A percentile compares a stretch with the other conserved stretches of the same genome.
Conservation (phyloP, 2,888 invertebrate genomes). For the Lepas anatifera region DNA sequence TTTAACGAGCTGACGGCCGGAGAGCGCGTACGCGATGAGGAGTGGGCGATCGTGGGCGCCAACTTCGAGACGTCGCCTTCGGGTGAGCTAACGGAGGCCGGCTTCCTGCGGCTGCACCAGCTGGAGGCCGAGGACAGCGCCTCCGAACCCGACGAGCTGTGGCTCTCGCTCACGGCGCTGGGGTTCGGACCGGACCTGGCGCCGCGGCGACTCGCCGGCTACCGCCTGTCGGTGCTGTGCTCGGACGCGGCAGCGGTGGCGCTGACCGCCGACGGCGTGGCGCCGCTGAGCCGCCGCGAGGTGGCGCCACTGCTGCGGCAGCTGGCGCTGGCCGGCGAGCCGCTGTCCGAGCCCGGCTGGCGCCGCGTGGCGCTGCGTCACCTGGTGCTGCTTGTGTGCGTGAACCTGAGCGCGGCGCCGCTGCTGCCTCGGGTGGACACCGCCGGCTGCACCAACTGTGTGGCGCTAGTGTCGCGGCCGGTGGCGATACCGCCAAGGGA, state of each 20-base stretch:
- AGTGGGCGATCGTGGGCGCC: constrained; percentile 35
- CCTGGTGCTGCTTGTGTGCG: neutral
- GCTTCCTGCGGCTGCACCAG: constrained; percentile 37
- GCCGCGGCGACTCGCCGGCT: constrained; percentile 31
- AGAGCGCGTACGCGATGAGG: constrained; percentile 34
- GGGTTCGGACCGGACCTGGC: constrained; percentile 34
- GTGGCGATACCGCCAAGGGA: neutral
- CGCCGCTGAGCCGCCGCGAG: neutral
- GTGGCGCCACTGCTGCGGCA: neutral
- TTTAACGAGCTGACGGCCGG: constrained; percentile 36
- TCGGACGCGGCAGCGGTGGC: constrained; percentile 13
- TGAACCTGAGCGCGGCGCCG: neutral
- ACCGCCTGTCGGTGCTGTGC: constrained; percentile 19
- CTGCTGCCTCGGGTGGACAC: neutral
- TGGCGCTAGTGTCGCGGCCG: neutral
- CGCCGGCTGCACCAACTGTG: neutral
- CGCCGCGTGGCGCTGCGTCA: neutral
- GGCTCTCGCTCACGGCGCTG: constrained; percentile 35
- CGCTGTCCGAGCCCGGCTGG: constrained; percentile 21
- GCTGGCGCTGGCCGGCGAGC: constrained; percentile 22
- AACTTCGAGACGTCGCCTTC: constrained; percentile 28
- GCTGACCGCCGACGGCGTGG: neutral
- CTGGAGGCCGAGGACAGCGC: constrained; percentile 37
- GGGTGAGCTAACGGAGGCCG: constrained; percentile 35
- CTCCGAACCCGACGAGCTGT: constrained; percentile 35